Evolutionary conservation across 2,888 invertebrate species (phyloP), one percentile per base, ranked within the genome.

Genomic region (Cataglyphis livida): DNA sequence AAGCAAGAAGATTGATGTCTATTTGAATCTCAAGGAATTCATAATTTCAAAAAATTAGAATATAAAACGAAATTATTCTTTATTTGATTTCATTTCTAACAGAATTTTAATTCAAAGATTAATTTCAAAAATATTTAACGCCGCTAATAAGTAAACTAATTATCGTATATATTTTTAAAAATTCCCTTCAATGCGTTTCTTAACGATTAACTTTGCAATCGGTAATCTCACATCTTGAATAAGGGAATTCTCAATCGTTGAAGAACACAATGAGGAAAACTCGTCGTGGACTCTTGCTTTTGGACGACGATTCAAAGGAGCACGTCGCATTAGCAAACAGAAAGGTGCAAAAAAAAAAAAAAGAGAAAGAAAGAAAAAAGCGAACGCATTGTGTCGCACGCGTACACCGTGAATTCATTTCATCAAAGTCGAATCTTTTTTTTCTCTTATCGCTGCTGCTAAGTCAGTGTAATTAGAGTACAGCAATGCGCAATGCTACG

Each of bases 391-490:
- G 59, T 61, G 28, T 59, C 48, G 38, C 71, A 25, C 74, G n/a
- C 5, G n/a, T 6, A 10, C 44, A 1, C 15, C 28, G 28, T 41
- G 25, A 73, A 73, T 73, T 61, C 15, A 73, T 41, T 65, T 62
- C 62, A 21, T 18, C 12, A 35, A 64, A 48, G 25, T 75, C 74
- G 15, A 25, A 32, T 44, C 48, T 21, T 32, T 51, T 64, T 48
- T 75, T 32, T 32, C 9, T 32, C 9, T 62, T 9, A 18, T 65
- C 71, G 28, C 12, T 15, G 38, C 32, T 9, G 44, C 44, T n/a
- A 65, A 44, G 32, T 61, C 44, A 4, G 12, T 41, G 62, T 74
- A 74, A 74, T 74, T 48, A 18, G 62, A 62, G 21, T 62, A 18
- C 28, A 32, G 74, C 15, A 48, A 74, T n/a, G n/a, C 71, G 12